Conservation (phyloP, 2,113 vertebrate genomes). For the Mesocricetus auratus region DNA sequence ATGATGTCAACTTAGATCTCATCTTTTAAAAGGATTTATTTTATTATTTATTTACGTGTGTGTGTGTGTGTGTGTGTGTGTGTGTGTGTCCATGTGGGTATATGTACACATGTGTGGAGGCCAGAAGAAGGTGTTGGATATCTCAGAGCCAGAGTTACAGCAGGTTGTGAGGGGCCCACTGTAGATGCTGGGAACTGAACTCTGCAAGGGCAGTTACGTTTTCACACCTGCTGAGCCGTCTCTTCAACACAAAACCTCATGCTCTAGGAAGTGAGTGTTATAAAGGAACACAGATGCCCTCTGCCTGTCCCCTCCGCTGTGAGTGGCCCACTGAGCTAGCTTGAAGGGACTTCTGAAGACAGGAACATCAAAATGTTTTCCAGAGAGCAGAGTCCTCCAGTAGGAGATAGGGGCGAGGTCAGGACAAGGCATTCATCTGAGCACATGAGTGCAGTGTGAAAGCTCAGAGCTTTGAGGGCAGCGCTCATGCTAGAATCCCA, state of each 20-base stretch:
- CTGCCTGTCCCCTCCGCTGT: neutral
- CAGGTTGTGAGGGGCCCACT: neutral
- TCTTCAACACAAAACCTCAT: neutral
- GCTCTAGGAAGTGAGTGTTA: neutral
- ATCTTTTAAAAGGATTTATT: neutral
- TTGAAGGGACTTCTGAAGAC: neutral
- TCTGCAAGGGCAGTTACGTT: neutral
- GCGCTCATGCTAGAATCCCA: neutral
- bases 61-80: neutral
- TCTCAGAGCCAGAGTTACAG: neutral
- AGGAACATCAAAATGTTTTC: neutral
- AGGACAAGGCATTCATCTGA: neutral
- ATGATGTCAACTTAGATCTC: neutral
- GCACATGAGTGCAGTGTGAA: neutral
- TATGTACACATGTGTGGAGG: neutral
- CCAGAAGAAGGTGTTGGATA: neutral
- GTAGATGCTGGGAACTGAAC: neutral
- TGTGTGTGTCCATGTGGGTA: neutral
- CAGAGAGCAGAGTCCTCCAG: neutral
- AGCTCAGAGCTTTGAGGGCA: neutral
- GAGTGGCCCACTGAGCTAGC: neutral
- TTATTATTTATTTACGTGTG: neutral
- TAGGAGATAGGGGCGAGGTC: neutral
- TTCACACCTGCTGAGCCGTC: neutral
- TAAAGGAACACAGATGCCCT: neutral